Evolutionary conservation across 2,113 vertebrate genomes (phyloP).

Genomic region (Benthochromis sp.): DNA sequence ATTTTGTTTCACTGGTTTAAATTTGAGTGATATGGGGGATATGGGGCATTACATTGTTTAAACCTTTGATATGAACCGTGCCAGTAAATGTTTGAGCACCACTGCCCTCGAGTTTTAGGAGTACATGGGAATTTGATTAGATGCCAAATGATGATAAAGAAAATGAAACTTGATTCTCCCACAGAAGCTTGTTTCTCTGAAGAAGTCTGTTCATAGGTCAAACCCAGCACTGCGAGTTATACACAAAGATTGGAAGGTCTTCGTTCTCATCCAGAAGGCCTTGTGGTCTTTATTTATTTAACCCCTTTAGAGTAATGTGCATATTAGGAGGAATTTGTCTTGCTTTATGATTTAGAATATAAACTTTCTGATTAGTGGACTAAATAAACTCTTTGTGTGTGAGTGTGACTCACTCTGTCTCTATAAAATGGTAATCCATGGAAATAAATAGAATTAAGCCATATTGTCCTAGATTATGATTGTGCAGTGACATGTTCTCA

Average conservation of each 20-base stretch:
- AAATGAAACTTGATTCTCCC: not conserved
- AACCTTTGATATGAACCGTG: not conserved
- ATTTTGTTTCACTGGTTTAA: not conserved
- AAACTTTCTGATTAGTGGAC: not conserved
- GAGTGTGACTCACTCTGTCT: not conserved
- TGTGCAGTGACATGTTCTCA: not conserved
- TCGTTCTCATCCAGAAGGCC: not conserved
- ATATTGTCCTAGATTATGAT: not conserved
- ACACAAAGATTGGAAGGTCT: fast-evolving
- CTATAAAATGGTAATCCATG: not conserved
- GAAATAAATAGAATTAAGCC: not conserved
- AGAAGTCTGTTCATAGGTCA: not conserved
- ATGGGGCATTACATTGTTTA: fast-evolving
- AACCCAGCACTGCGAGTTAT: not conserved
- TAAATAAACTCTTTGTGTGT: not conserved
- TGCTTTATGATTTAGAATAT: not conserved
- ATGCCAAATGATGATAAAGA: not conserved
- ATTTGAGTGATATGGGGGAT: not conserved
- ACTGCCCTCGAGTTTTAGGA: not conserved
- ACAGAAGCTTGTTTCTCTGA: not conserved
- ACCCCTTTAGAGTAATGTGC: not conserved
- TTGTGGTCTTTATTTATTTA: fast-evolving
- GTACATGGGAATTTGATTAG: not conserved
- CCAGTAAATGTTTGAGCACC: not conserved
- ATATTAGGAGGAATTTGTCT: fast-evolving